phyloP scores from a whole-genome alignment of 2,888 invertebrate genomes.

The Lissocephala sabroskyi region DNA sequence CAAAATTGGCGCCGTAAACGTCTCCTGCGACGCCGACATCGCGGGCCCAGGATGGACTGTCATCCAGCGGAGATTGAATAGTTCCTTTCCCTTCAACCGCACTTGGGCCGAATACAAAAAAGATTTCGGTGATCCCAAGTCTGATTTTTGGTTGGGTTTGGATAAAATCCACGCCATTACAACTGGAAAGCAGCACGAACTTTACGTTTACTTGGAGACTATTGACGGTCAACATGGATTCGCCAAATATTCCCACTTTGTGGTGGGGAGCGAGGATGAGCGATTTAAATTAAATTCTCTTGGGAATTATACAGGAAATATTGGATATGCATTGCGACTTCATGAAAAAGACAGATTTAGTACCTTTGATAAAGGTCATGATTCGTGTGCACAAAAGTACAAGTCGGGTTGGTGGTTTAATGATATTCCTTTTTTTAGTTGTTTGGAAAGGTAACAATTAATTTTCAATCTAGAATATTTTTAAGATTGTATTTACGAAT shows the following conservation, averaged over 20 bases:
- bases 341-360: constrained; percentile 81
- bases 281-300: constrained; percentile 78
- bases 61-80: constrained; percentile 79
- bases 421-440: too few species aligned
- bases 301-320: constrained; percentile 77
- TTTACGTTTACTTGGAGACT: constrained; percentile 78
- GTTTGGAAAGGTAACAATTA: too few species aligned
- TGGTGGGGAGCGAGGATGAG: constrained; percentile 78
- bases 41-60: constrained; percentile 80
- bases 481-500: too few species aligned
- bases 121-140: constrained; percentile 80
- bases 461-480: too few species aligned
- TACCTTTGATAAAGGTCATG: constrained; percentile 77
- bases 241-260: constrained; percentile 78
- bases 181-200: constrained; percentile 71
- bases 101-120: constrained; percentile 78
- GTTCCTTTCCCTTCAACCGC: constrained; percentile 78
- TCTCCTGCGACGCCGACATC: constrained; percentile 70
- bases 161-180: constrained; percentile 76
- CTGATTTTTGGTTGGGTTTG: constrained; percentile 81
- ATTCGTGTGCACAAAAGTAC: constrained; percentile 78
- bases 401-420: constrained; percentile 84
- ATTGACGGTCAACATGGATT: constrained; percentile 75
- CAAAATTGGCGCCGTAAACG: too few species aligned
- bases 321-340: constrained; percentile 79